A percentile compares a stretch with the other conserved stretches of the same genome.
Conservation (phyloP, 2,888 invertebrate genomes). For the Seira ritae region DNA sequence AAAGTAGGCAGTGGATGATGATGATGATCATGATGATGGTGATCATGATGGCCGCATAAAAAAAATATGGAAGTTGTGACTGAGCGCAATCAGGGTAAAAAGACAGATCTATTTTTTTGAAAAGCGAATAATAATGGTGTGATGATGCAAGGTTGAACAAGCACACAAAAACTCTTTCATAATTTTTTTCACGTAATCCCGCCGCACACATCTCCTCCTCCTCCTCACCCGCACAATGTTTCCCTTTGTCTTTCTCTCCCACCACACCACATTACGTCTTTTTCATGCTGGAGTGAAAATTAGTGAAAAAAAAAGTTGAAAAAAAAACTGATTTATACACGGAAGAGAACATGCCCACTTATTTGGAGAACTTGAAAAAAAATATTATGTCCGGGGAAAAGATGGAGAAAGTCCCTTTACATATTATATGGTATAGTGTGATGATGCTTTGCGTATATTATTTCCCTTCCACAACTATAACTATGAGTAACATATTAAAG, state of each 20-base stretch:
- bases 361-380: not conserved
- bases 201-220: slow-evolving; percentile 28
- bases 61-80: too few species aligned
- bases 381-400: not conserved
- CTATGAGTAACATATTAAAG: slow-evolving; percentile 42
- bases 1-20: too few species aligned
- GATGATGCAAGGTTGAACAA: slow-evolving; percentile 36
- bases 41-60: too few species aligned
- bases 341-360: slow-evolving; percentile 32
- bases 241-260: slow-evolving; percentile 23
- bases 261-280: not conserved
- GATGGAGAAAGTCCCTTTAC: not conserved
- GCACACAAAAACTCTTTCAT: slow-evolving; percentile 33
- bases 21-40: too few species aligned
- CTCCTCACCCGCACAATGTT: not conserved
- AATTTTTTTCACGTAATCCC: slow-evolving; percentile 44
- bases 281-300: slow-evolving; percentile 38
- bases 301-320: slow-evolving; percentile 46
- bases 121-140: slow-evolving; percentile 28
- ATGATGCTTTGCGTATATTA: not conserved
- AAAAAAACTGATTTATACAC: slow-evolving; percentile 52
- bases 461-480: not conserved
- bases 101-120: not conserved
- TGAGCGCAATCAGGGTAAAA: too few species aligned
- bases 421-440: too few species aligned